Conservation (phyloP, 2,888 invertebrate species). For the Latheticus oryzae region DNA sequence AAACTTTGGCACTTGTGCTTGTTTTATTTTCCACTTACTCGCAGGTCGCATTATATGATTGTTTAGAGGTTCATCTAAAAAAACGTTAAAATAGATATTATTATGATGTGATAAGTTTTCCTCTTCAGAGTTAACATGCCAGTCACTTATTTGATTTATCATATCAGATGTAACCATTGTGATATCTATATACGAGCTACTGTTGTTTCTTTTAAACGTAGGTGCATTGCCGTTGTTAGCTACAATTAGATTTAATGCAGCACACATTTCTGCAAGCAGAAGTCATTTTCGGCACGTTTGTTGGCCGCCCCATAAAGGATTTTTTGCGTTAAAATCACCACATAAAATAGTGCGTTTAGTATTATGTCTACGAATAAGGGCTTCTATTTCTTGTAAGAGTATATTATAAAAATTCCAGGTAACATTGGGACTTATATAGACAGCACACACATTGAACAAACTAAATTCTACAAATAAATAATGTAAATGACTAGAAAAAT, state of each 20-base stretch:
- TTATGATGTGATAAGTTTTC: not conserved
- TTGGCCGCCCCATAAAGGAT: not conserved
- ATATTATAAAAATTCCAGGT: not conserved
- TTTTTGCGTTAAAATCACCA: conserved; percentile 3
- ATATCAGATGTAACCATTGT: not conserved
- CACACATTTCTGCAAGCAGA: not conserved
- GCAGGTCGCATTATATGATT: no score
- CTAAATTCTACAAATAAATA: not conserved
- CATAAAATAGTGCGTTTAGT: not conserved
- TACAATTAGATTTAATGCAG: not conserved
- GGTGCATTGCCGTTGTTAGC: not conserved
- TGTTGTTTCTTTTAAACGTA: not conserved
- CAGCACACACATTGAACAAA: not conserved
- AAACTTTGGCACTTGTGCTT: no score
- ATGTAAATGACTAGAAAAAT: not conserved
- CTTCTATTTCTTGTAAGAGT: not conserved
- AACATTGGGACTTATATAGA: not conserved
- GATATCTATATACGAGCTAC: not conserved
- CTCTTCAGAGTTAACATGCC: not conserved
- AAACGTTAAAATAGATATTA: no score
- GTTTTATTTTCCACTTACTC: no score
- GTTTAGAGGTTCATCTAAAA: no score
- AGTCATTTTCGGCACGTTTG: not conserved
- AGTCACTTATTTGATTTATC: not conserved
- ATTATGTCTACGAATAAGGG: not conserved